Evolutionary conservation across 2,113 vertebrate species (phyloP).

Genomic region (Hystrix brachyura): DNA sequence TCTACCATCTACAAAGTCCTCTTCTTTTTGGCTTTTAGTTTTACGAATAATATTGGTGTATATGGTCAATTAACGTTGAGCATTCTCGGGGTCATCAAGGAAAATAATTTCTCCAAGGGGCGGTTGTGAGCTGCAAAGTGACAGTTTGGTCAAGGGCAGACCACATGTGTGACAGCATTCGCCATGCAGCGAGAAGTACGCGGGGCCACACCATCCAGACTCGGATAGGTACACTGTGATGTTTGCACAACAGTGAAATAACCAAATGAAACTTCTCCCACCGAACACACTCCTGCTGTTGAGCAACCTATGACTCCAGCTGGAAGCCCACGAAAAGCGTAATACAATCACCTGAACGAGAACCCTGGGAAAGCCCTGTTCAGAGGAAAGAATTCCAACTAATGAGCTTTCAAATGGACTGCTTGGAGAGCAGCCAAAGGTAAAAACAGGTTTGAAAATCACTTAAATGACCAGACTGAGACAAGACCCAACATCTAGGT

Average conservation of each 20-base stretch:
- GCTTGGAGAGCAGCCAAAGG: constrained; percentile 73
- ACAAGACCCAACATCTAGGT: neutral
- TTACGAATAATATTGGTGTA: constrained; percentile 18
- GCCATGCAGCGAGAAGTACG: neutral
- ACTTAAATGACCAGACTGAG: constrained; percentile 39
- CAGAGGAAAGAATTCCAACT: constrained; percentile 54
- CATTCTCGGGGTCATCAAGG: constrained; percentile 14
- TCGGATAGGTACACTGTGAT: neutral
- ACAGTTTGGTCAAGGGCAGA: neutral
- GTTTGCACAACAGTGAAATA: neutral
- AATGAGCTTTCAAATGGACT: constrained; percentile 66
- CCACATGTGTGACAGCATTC: neutral
- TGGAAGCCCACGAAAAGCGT: constrained; percentile 46
- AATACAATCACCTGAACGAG: constrained; percentile 60
- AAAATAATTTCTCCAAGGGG: constrained; percentile 40
- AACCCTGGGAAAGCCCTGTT: constrained; percentile 60
- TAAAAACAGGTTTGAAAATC: constrained; percentile 56
- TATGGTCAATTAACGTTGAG: neutral
- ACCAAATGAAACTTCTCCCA: neutral
- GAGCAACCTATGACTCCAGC: neutral
- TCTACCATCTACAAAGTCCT: neutral
- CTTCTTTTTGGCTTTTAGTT: neutral
- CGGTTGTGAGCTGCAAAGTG: neutral
- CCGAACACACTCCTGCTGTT: neutral
- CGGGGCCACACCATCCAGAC: neutral